Conservation (phyloP, 1,140 invertebrate species). For the Telenomus remus region DNA sequence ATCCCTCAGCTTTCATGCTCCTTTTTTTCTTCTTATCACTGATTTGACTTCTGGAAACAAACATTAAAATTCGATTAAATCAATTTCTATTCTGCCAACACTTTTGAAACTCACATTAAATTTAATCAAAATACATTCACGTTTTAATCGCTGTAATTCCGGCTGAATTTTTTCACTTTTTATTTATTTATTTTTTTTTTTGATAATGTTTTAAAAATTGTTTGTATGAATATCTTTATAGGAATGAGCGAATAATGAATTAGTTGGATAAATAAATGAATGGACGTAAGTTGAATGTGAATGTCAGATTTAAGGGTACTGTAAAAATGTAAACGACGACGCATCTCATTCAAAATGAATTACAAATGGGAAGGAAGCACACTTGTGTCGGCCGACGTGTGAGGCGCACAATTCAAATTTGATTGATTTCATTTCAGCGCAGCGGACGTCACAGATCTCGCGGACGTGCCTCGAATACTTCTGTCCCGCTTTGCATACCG, state of each 20-base stretch:
- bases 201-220: too few relatives aligned
- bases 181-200: too few relatives aligned
- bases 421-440: constrained; percentile 69
- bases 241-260: too few relatives aligned
- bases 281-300: background rate
- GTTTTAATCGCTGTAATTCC: too few relatives aligned
- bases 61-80: constrained; percentile 8
- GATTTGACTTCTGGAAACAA: constrained; percentile 19
- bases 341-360: constrained; percentile 57
- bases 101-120: too few relatives aligned
- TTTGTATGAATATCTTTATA: too few relatives aligned
- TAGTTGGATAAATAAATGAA: too few relatives aligned
- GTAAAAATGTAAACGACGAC: background rate
- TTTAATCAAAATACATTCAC: too few relatives aligned
- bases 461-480: constrained; percentile 63
- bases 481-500: constrained; percentile 66
- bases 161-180: too few relatives aligned
- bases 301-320: constrained; percentile 10
- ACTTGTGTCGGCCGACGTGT: constrained; percentile 48
- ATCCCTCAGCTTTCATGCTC: constrained; percentile 71
- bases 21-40: constrained; percentile 5
- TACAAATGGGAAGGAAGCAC: constrained; percentile 47
- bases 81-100: too few relatives aligned
- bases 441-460: constrained; percentile 63
- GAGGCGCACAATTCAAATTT: constrained; percentile 67